phyloP scores from a whole-genome alignment of 2,888 invertebrate genomes.

The Metellina segmentata region DNA sequence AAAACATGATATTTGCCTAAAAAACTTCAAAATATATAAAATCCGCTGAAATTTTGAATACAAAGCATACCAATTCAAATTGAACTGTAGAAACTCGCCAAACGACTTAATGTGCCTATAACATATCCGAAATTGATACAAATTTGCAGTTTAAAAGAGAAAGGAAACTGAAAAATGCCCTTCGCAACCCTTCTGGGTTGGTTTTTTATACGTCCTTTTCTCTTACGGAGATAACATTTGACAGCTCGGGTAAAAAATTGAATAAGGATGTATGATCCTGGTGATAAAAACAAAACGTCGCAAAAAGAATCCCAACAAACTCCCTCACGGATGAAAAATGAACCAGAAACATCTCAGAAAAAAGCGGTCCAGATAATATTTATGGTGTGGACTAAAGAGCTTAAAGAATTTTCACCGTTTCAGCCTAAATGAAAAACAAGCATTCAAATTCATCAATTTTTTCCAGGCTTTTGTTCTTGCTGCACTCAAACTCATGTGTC shows the following conservation, averaged over 20 bases:
- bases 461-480: neutral
- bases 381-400: conserved; percentile 1
- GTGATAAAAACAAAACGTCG: neutral
- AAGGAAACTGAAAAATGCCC: neutral
- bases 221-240: conserved; percentile 7
- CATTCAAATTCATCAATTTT: neutral
- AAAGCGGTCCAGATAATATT: neutral
- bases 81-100: neutral
- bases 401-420: neutral
- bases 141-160: neutral
- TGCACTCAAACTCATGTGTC: neutral
- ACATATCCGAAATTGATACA: neutral
- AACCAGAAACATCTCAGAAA: neutral
- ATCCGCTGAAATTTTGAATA: too few species aligned
- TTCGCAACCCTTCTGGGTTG: neutral
- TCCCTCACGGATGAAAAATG: neutral
- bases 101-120: too few species aligned
- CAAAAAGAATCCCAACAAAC: neutral
- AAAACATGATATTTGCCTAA: too few species aligned
- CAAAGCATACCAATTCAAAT: too few species aligned
- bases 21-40: too few species aligned
- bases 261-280: neutral
- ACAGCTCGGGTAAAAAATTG: conserved; percentile 17
- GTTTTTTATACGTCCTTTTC: neutral
- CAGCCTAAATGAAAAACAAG: neutral